phyloP scores from a whole-genome alignment of 2,797 vertebrate species.

The Monodelphis domestica region DNA sequence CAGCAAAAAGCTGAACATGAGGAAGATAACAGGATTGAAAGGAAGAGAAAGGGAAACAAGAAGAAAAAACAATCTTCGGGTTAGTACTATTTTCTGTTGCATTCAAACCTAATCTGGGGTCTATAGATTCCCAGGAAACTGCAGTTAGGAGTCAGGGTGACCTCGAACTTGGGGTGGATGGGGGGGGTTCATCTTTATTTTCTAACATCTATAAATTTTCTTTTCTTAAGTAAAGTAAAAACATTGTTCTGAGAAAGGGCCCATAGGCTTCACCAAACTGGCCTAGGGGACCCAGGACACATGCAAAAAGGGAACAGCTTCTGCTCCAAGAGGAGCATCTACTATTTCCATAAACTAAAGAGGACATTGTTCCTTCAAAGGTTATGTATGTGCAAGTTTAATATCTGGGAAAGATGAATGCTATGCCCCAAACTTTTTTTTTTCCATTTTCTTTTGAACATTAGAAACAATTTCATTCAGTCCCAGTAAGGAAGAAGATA shows the following conservation, averaged over 20 bases:
- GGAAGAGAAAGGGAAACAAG: neutral
- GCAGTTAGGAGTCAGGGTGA: neutral
- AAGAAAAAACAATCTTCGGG: neutral
- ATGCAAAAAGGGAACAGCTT: neutral
- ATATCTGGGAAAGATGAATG: neutral
- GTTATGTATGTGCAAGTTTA: neutral
- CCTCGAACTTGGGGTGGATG: neutral
- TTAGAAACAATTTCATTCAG: constrained; percentile 45
- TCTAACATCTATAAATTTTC: neutral
- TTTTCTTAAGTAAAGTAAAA: neutral
- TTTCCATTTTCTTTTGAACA: constrained; percentile 47
- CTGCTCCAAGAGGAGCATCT: neutral
- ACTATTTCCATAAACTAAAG: neutral
- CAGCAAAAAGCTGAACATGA: constrained; percentile 76
- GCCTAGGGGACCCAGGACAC: neutral
- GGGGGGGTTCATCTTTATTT: neutral
- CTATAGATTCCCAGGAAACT: neutral
- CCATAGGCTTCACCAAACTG: neutral
- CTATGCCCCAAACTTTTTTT: constrained; percentile 22
- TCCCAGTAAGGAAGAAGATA: constrained; percentile 72
- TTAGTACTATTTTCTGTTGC: neutral
- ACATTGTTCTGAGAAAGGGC: neutral
- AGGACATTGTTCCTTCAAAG: no score
- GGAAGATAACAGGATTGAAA: constrained; percentile 67
- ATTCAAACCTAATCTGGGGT: neutral